Base-by-base conservation (phyloP, 2,797 vertebrate genomes). In the Premnoplex brunnescens region DNA sequence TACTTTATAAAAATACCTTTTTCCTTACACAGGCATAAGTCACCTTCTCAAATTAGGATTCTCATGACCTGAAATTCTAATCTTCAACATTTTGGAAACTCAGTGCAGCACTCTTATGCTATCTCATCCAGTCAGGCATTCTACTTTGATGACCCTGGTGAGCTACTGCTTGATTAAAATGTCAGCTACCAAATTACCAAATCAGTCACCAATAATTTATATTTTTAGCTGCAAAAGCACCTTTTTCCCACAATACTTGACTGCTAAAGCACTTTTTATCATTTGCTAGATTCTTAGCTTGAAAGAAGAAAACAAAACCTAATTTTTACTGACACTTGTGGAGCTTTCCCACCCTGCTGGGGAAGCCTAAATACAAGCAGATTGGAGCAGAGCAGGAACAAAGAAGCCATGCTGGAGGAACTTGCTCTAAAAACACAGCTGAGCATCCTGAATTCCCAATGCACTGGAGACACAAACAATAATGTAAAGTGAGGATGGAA, bases 351-450 rank as follows among this genome's bases (percentile, higher is more conserved):
- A 79, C 48, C 66, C 67, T 82, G 72, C 72, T 54, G 6, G n/a
- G 58, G 71, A 83, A 91, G 75, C 68, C 66, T 78, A 91, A 88
- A 77, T 68, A 62, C 62, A 94, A 94, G 91, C 51, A 85, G 85
- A 74, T 58, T 90, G 80, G 77, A 93, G 34, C 77, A 96, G 83
- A 91, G 74, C 49, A 82, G 89, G 80, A 91, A 91, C 85, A 95
- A 92, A 91, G 78, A 54, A 83, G 60, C 43, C 32, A 1, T 36
- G 66, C 80, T 85, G 71, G 69, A 93, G 69, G 37, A 91, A 78
- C 92, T 92, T 62, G 52, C 66, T 90, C 83, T 92, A 49, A 95
- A 95, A 94, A 85, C 80, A 90, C 89, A 94, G 89, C 91, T 96
- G 92, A 91, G 54, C 59, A 41, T 34, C 59, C 91, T 0, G 27